phyloP scores from a whole-genome alignment of 1,140 invertebrate genomes.

The Micrasema minimum region DNA sequence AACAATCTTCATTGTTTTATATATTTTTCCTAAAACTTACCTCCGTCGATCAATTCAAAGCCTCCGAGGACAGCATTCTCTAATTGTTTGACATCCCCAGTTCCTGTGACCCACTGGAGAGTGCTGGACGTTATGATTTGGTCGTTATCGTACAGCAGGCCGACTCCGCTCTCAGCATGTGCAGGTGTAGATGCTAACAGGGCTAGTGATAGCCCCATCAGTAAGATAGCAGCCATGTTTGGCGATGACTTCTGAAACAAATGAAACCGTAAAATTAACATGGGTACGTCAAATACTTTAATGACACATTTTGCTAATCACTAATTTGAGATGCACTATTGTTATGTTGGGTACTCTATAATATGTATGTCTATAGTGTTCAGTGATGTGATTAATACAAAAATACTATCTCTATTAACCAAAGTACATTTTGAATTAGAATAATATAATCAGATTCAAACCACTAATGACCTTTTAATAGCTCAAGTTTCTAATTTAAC shows the following conservation, averaged over 20 bases:
- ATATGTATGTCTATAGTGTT: background rate
- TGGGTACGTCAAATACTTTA: too few relatives aligned
- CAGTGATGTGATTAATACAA: background rate
- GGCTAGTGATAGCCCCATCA: slow-evolving; percentile 13
- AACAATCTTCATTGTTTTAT: background rate
- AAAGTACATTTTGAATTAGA: too few relatives aligned
- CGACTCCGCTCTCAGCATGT: slow-evolving; percentile 50
- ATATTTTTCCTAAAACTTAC: slow-evolving; percentile 32
- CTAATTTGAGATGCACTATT: too few relatives aligned
- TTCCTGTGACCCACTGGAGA: slow-evolving; percentile 58
- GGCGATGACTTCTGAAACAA: slow-evolving; percentile 22
- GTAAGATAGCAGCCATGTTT: slow-evolving; percentile 15
- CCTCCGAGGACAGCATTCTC: slow-evolving; percentile 59
- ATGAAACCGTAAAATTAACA: background rate
- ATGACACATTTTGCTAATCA: background rate
- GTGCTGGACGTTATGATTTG: slow-evolving; percentile 63
- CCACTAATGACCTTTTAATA: slow-evolving; percentile 28
- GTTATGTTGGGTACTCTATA: too few relatives aligned
- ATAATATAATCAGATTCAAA: slow-evolving; percentile 10
- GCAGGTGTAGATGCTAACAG: slow-evolving; percentile 12
- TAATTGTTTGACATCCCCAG: slow-evolving; percentile 51
- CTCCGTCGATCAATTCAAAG: slow-evolving; percentile 27
- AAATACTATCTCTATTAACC: background rate
- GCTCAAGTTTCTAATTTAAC: background rate
- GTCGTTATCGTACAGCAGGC: slow-evolving; percentile 58